These are phyloP conservation scores for Labeo catla DNA, from an alignment of 2,113 vertebrate genomes.

Conservation along the genomic window DNA sequence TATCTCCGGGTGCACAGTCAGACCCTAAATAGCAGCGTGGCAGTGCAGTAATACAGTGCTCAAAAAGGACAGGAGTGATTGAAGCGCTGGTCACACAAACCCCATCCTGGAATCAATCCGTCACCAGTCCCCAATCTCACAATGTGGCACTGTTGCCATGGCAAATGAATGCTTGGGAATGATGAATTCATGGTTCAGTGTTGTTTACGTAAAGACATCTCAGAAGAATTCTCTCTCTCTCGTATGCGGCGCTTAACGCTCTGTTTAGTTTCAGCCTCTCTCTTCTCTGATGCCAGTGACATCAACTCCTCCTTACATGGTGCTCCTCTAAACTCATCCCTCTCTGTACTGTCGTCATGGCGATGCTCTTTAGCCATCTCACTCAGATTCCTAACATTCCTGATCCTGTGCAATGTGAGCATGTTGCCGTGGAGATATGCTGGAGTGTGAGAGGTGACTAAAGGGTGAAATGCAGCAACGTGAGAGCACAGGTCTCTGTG, in stretches of 20 bases:
- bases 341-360: constrained; percentile 38
- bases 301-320: constrained; percentile 39
- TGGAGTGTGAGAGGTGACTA: constrained; percentile 14
- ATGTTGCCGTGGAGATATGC: constrained; percentile 31
- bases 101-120: constrained; percentile 34
- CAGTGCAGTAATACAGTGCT: not conserved
- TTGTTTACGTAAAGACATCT: constrained; percentile 37
- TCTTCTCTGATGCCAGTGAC: constrained; percentile 23
- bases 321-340: constrained; percentile 29
- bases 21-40: constrained; percentile 6
- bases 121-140: constrained; percentile 37
- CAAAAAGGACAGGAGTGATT: not conserved
- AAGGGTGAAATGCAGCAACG: not conserved
- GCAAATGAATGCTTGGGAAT: constrained; percentile 21
- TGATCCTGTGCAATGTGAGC: constrained; percentile 1
- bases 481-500: not conserved
- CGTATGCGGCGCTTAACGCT: not conserved
- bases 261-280: constrained; percentile 35
- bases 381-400: constrained; percentile 30
- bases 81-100: constrained; percentile 38
- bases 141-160: constrained; percentile 35
- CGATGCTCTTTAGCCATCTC: constrained; percentile 39
- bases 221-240: constrained; percentile 15
- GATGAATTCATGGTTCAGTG: constrained; percentile 37
- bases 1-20: not conserved